These are phyloP conservation scores for Brachirus orientalis DNA, from an alignment of 2,113 vertebrate species.

Conservation along the genomic window DNA sequence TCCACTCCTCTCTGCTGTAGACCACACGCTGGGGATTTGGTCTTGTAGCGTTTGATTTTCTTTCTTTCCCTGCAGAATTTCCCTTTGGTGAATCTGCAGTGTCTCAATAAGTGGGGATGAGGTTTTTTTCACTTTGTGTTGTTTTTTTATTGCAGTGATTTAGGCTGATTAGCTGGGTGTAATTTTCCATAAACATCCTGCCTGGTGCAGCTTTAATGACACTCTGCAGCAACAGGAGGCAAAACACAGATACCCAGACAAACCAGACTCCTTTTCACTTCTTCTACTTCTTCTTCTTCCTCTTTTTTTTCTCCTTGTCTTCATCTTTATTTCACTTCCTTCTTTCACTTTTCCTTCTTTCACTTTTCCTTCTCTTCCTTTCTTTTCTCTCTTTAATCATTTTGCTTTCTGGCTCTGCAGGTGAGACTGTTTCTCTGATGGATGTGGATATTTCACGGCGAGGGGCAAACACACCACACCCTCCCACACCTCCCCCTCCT, in stretches of 20 bases:
- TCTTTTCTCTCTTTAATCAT: neutral
- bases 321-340: neutral
- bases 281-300: neutral
- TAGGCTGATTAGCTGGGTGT: slow-evolving; percentile 56
- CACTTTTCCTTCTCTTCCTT: neutral
- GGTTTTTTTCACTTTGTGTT: slow-evolving; percentile 16
- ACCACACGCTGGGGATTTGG: slow-evolving; percentile 6
- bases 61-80: slow-evolving; percentile 26
- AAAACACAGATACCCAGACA: slow-evolving; percentile 4
- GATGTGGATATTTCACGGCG: slow-evolving; percentile 96
- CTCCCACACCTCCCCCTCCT: slow-evolving; percentile 94
- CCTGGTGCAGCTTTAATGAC: slow-evolving; percentile 41
- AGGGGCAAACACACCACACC: slow-evolving; percentile 89
- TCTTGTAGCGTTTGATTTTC: slow-evolving; percentile 21
- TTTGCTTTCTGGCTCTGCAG: slow-evolving; percentile 63
- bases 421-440: slow-evolving; percentile 95
- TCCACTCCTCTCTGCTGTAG: no score
- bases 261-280: neutral
- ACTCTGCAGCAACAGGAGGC: slow-evolving; percentile 25
- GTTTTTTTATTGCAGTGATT: slow-evolving; percentile 53
- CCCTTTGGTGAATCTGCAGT: slow-evolving; percentile 46
- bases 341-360: neutral
- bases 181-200: slow-evolving; percentile 55
- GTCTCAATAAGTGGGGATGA: slow-evolving; percentile 45
- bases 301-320: neutral